Evolutionary conservation across 2,113 vertebrate genomes (phyloP).

Genomic region (Todiramphus chloris): DNA sequence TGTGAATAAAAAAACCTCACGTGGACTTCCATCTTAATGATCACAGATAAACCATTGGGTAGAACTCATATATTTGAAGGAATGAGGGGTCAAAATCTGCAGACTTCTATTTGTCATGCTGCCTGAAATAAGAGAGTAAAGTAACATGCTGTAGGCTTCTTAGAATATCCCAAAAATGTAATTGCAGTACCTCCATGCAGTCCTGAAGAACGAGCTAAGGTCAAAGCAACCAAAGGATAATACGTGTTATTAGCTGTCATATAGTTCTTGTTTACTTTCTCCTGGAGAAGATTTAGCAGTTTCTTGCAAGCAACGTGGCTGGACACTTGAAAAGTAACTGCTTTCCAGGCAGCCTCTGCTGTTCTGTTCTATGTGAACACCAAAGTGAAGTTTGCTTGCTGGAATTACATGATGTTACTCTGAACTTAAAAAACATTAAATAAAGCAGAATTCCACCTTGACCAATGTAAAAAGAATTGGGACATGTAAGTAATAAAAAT

Average conservation of each 20-base stretch:
- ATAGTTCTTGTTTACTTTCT: background rate
- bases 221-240: background rate
- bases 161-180: background rate
- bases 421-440: background rate
- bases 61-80: background rate
- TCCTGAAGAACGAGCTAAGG: background rate
- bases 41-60: background rate
- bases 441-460: background rate
- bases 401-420: background rate
- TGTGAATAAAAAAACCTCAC: background rate
- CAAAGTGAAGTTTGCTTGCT: background rate
- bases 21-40: background rate
- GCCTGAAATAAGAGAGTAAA: background rate
- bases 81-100: background rate
- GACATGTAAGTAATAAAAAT: background rate
- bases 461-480: background rate
- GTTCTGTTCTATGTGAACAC: background rate
- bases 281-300: background rate
- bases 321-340: background rate
- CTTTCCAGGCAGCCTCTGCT: background rate
- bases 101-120: background rate
- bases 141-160: background rate
- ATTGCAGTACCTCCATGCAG: background rate
- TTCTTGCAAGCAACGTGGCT: background rate
- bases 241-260: background rate